Evolutionary conservation across 2,797 vertebrate species (phyloP), one percentile per base, ranked within the genome.

Genomic region (Premnoplex brunnescens): DNA sequence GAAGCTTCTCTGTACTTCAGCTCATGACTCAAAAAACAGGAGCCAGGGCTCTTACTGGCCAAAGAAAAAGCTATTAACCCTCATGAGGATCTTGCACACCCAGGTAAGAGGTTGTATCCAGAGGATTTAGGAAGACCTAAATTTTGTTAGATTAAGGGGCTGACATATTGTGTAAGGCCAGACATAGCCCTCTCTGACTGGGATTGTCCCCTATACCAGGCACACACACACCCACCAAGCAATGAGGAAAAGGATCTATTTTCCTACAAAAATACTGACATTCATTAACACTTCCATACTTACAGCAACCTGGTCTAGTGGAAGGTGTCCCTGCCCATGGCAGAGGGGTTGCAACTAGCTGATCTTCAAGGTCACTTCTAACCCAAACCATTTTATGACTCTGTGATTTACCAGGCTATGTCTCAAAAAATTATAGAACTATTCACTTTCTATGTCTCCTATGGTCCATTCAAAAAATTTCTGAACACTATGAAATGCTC

Each of bases 331-430:
- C 23, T 60, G 30, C 32, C 37, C n/a, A 14, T 54, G 52, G 46
- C 11, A 28, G 8, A 6, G 6, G 1, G 1, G 17, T 60, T 85
- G 52, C 18, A 66, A 18, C 36, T 12, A 22, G 11, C 1, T 14
- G 39, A 67, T 54, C 34, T 54, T 54, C 41, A 48, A 43, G 12
- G 8, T 43, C 5, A 3, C 16, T 66, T 72, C 34, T 26, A n/a
- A 79, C 9, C 7, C 60, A 55, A 67, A 49, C 14, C 11, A 49
- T 48, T 36, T 12, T 36, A 36, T 8, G 14, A n/a, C 32, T 60
- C 32, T 73, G 24, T 49, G 39, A 19, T 78, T 77, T 80, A 51
- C 52, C 26, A 78, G 34, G 7, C 15, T 52, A 4, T 58, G 16
- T 73, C 41, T 78, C 3, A 81, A 75, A 85, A 74, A 51, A 9